Conservation (phyloP, 2,113 vertebrate genomes). For the Anarrhichthys ocellatus region DNA sequence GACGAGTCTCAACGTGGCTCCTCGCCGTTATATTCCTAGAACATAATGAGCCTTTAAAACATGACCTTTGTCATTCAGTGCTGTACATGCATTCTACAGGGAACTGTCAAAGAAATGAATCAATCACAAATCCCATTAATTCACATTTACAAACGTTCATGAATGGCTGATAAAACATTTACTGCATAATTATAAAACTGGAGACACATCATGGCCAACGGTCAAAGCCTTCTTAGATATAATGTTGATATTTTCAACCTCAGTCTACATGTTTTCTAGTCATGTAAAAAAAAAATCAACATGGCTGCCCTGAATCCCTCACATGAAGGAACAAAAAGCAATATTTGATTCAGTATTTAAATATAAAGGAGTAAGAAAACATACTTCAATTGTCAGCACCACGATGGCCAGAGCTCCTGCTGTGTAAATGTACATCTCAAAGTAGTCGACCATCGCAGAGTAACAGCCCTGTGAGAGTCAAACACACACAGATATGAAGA, state of each 20-base stretch:
- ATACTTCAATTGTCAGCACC: constrained; percentile 92
- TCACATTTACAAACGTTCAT: too few relatives aligned
- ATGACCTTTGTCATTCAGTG: not conserved
- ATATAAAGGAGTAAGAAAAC: not conserved
- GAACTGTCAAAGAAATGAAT: not conserved
- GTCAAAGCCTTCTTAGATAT: not conserved
- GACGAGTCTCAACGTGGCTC: not conserved
- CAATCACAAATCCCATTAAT: not conserved
- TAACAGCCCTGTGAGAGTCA: constrained; percentile 89
- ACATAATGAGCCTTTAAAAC: not conserved
- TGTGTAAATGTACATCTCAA: constrained; percentile 92
- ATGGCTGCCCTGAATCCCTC: not conserved
- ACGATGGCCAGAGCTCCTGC: constrained; percentile 92
- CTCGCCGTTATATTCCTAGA: too few relatives aligned
- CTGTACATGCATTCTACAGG: not conserved
- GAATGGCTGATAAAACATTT: too few relatives aligned
- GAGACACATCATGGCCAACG: too few relatives aligned
- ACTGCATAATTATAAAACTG: too few relatives aligned
- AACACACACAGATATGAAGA: constrained; percentile 21
- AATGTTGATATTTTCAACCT: not conserved
- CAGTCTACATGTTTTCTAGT: too few relatives aligned
- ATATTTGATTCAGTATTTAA: not conserved
- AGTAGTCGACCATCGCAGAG: constrained; percentile 90
- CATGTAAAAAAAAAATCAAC: too few relatives aligned
- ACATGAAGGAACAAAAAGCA: not conserved